Base-by-base conservation (phyloP, 2,888 invertebrate species). In the Lypha dubia region DNA sequence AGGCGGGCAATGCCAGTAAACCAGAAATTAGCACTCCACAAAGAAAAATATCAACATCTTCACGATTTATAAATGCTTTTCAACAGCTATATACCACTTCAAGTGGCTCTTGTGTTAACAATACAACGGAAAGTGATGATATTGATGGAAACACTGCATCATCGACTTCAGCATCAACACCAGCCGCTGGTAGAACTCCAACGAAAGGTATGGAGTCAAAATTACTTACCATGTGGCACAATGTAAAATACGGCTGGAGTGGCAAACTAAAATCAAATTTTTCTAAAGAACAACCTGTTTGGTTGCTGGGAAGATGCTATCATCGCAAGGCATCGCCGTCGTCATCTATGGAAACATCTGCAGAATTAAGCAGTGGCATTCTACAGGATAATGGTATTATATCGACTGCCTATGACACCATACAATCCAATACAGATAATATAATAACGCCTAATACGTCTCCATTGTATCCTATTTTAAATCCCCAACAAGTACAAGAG, bases 181-280 rank as follows among this genome's bases (percentile, higher is more conserved):
- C 90, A 87, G 88, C 90, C 44, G 88, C 90, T 71, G 88, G 88
- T 88, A 88, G 93, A 85, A 90, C 90, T 85, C 89, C 92, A 87
- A 89, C 90, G 88, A 91, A 95, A 88, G 96, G 95, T 93, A 95
- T 97, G 87, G 97, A 97, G 92, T 96, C 96, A 32, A 95, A 96
- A 86, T 92, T 98, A 70, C 92, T 97, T 89, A 96, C 97, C 51
- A 96, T 97, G 94, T 97, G 97, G 97, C 97, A 97, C 92, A 97
- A 97, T 92, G 95, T 98, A 81, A 97, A 97, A 93, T 97, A 97
- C 93, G 97, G 96, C 93, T 97, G 96, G 96, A 95, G 95, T 73
- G 94, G 96, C 0, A 97, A 97, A 92, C 93, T 96, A 86, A 94
- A 95, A 87, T 94, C 95, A 1, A 95, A 94, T 88, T 95, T 96